Evolutionary conservation across 2,888 invertebrate species (phyloP), one percentile per base, ranked within the genome.

Genomic region (Azorinus chamasolen): DNA sequence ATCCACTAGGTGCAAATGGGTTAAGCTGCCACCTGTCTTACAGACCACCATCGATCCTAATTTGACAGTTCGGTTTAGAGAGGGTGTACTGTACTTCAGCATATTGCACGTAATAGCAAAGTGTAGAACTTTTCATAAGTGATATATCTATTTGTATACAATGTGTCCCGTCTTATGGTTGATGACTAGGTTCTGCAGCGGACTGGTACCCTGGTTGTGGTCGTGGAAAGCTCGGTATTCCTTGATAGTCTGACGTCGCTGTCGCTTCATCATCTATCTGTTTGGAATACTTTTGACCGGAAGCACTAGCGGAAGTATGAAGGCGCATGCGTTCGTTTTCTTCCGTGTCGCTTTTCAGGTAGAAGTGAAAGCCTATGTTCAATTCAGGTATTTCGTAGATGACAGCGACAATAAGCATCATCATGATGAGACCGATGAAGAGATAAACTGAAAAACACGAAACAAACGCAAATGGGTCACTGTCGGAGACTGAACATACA

Each of bases 371-470:
- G 83, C 96, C 96, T 71, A 97, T 93, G 93, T 97, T 97, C 86
- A 97, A 94, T 94, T 97, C 96, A 4, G 97, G 97, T 85, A 97
- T 96, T 92, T 97, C 97, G 93, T 97, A 97, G 94, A 97, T 96
- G 27, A 97, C 96, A 1, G 96, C 96, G 89, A 97, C 93, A 16
- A 96, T 95, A 86, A 97, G 94, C 96, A 97, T 96, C 94, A 97
- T 95, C 93, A 96, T 96, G 20, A 96, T 96, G 78, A 97, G 95
- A 39, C 97, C 97, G 89, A 95, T 89, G 88, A 97, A 94, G n/a
- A 97, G 94, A 93, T 97, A 97, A 79, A 95, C 96, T 96, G 94
- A 48, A 80, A 81, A 37, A 18, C 10, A 27, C 39, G 18, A 4
- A 58, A 46, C 39, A 53, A 18, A 16, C 45, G 22, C 45, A 24